Evolutionary conservation across 2,888 invertebrate genomes (phyloP), one percentile per base, ranked within the genome.

Genomic region (Branchinecta sandiegonensis): DNA sequence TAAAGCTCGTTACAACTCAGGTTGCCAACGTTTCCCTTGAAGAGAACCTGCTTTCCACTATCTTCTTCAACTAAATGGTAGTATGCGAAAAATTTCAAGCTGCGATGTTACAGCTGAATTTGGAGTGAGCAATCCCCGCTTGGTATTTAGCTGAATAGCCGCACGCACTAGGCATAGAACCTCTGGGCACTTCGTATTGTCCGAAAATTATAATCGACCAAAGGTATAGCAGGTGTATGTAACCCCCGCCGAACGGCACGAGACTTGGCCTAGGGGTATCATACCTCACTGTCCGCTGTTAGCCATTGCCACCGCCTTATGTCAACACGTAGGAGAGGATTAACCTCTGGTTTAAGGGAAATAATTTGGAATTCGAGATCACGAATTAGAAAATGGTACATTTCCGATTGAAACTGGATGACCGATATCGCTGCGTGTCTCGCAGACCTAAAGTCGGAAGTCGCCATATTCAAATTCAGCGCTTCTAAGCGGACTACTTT

Each of bases 241-340:
- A 56, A 56, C 56, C 56, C 56, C 56, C 56, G 17, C 10, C 56
- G 56, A 56, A n/a, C 17, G 56, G 56, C 56, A 56, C 56, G 56
- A 56, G 56, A 56, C 56, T n/a, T 56, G 56, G 56, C 56, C 56
- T 14, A 56, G 56, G 56, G 56, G 37, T 37, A 37, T 37, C 37
- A 37, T 37, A 37, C 37, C 37, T 37, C 56, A 17, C 17, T 17
- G 17, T 56, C 17, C 56, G 14, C 17, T 56, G n/a, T 14, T 17
- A n/a, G n/a, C 56, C 8, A 56, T 56, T n/a, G 9, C 17, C 17
- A 17, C n/a, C 56, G 56, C 56, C 56, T 56, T 56, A 56, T 56
- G 56, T 56, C 56, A 56, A 56, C 56, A 56, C 56, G 17, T 56
- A 56, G 56, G 56, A n/a, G n/a, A 56, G 17, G 56, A 56, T 56